Evolutionary conservation across 53 echinoderm and acorn worm genomes (phyloP).

Genomic region (Zoroaster sp.): DNA sequence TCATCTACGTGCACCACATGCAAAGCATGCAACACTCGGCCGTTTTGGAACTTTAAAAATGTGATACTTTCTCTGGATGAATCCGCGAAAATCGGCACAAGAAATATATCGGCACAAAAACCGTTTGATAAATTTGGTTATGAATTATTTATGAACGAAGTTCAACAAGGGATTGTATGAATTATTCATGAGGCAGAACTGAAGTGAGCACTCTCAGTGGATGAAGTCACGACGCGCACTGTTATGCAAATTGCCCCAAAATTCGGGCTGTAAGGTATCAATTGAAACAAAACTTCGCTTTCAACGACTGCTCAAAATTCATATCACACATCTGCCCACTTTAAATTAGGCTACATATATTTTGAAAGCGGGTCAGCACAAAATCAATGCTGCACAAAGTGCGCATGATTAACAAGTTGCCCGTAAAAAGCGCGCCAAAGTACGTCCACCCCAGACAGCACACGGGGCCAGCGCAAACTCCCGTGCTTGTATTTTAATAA

Average conservation of each 20-base stretch:
- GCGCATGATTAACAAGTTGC: constrained; percentile 39
- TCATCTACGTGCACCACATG: too few species aligned
- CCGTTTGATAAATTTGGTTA: background rate
- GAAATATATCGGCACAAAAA: background rate
- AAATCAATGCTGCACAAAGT: constrained; percentile 56
- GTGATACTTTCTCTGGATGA: background rate
- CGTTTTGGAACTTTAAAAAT: background rate
- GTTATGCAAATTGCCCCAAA: constrained; percentile 11
- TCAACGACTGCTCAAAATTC: constrained; percentile 17
- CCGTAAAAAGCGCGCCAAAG: constrained; percentile 23
- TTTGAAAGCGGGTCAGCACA: constrained; percentile 38
- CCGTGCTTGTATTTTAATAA: constrained; percentile 42
- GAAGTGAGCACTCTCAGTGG: constrained; percentile 15
- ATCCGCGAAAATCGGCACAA: background rate
- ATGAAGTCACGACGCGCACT: background rate
- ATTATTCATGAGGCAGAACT: constrained; percentile 16
- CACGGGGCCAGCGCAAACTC: background rate
- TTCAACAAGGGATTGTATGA: background rate
- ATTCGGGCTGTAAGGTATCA: constrained; percentile 10
- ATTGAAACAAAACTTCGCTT: constrained; percentile 42
- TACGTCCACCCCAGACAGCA: constrained; percentile 27
- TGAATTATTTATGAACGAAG: constrained; percentile 8
- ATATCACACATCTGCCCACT: constrained; percentile 49
- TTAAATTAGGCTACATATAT: constrained; percentile 56
- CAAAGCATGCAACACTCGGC: too few species aligned